Evolutionary conservation across 2,888 invertebrate species (phyloP), one percentile per base, ranked within the genome.

Genomic region (Gymnoscelis rufifasciata): DNA sequence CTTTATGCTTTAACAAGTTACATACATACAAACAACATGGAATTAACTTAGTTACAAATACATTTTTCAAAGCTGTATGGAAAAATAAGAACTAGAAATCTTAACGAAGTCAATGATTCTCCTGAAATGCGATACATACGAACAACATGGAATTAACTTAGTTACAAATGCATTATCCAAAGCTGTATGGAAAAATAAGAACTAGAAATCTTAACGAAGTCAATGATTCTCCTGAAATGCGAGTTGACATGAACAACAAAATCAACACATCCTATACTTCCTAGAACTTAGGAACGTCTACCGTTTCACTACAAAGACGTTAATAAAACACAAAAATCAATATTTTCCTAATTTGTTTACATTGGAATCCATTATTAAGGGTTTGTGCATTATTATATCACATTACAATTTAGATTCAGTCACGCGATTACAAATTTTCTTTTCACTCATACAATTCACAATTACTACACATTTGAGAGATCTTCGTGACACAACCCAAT

Each of bases 401-500:
- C 35, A 33, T 35, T 15, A 35, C 15, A 35, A 35, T n/a, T 35
- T 23, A 35, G 35, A 11, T 35, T 6, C 35, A 35, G 15, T n/a
- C 35, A 15, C 35, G 14, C 15, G 13, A 4, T 28, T 35, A 7
- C 38, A 38, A 39, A 28, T 40, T 28, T 23, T 6, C n/a, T 35
- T 44, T 24, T 11, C 41, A 35, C 39, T 24, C 35, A 42, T 28
- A 39, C 48, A 39, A 51, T 48, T 54, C 58, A 68, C 57, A 57
- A 58, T 56, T 53, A 55, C 54, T 63, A 59, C 60, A 39, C 56
- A 59, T 66, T 69, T 62, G 60, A 71, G 73, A 74, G 75, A 76
- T 74, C 74, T 68, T 65, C 62, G 30, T 64, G 62, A 69, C 73
- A 74, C 74, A 76, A 74, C 71, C 72, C 65, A 70, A 19, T 62